Evolutionary conservation across 92 coral and sea anemone genomes (phyloP), one percentile per base, ranked within the genome.

Genomic region (Epizoanthus stellaris): DNA sequence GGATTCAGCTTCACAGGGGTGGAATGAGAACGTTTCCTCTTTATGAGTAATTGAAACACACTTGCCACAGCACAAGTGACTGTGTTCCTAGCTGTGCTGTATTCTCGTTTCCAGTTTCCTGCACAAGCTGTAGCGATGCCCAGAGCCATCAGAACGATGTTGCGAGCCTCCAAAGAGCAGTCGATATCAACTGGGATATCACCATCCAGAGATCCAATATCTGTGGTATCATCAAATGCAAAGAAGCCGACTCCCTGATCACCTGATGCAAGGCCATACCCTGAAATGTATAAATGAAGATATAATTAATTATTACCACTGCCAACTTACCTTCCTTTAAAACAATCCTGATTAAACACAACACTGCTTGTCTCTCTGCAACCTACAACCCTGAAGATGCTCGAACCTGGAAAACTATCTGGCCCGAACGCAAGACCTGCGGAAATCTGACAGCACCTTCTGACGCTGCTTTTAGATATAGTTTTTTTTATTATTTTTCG

Each of bases 251-350:
- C 81, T 15, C 98, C 98, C 73, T 92, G 92, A 47, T 94, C 98
- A 17, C 98, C 98, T 17, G 87, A 89, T 79, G 98, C 98, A 10
- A 94, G 85, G 19, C 98, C 98, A 45, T 89, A 94, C n/a, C 94
- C 98, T 94, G 19, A 67, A 42, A 67, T 53, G 39, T 23, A 47
- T 4, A 77, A 60, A 58, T 66, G 42, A 19, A 10, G 30, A 63
- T 4, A 63, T 5, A 17, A 53, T 23, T 20, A 15, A 75, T 75
- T 14, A 16, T 57, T 14, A 57, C 72, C 59, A 19, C 64, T 43
- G 4, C 3, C 19, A 17, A 49, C 7, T 30, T 30, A 30, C 36
- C 36, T 30, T 30, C 36, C 36, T 30, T 30, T 30, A 30, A 30
- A 0, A 30, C 36, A 30, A 20, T 61, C n/a, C 61, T 11, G 30